Evolutionary conservation across 1,140 invertebrate species (phyloP), one percentile per base, ranked within the genome.

Genomic region (Aplysia californica): DNA sequence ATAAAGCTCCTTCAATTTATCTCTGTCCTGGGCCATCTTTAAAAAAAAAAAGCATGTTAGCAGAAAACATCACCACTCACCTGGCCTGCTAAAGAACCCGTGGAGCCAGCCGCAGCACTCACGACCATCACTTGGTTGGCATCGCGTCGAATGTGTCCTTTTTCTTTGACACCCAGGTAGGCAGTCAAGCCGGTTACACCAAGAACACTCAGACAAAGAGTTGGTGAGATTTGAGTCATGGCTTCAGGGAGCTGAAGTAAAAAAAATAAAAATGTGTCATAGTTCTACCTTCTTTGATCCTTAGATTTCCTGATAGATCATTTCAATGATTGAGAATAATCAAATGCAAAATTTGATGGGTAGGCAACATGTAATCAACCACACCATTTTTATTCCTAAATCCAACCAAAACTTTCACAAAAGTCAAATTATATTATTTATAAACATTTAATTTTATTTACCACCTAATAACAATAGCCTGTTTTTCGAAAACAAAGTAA

Each of bases 21-120:
- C n/a, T n/a, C n/a, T n/a, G n/a, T n/a, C n/a, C n/a, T n/a, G n/a
- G n/a, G n/a, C n/a, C n/a, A n/a, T n/a, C n/a, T n/a, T n/a, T n/a
- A n/a, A n/a, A n/a, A n/a, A n/a, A n/a, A n/a, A n/a, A n/a, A n/a
- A n/a, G n/a, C n/a, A n/a, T n/a, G n/a, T n/a, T n/a, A n/a, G n/a
- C n/a, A n/a, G n/a, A n/a, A n/a, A n/a, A n/a, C n/a, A n/a, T n/a
- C n/a, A n/a, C n/a, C n/a, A n/a, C n/a, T 39, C 15, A 87, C 85
- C 83, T 89, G 88, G 67, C 87, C 87, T 61, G 88, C 87, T 1
- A 88, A n/a, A 15, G 84, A 85, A 10, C 88, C 88, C 75, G 83
- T 85, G 3, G 87, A 79, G n/a, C 88, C 88, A 58, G 87, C 88
- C 36, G 88, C 88, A 44, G 83, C 87, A 80, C 84, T 87, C 21